Evolutionary conservation across 1,140 invertebrate genomes (phyloP), one percentile per base, ranked within the genome.

Genomic region (Saccostrea echinata): DNA sequence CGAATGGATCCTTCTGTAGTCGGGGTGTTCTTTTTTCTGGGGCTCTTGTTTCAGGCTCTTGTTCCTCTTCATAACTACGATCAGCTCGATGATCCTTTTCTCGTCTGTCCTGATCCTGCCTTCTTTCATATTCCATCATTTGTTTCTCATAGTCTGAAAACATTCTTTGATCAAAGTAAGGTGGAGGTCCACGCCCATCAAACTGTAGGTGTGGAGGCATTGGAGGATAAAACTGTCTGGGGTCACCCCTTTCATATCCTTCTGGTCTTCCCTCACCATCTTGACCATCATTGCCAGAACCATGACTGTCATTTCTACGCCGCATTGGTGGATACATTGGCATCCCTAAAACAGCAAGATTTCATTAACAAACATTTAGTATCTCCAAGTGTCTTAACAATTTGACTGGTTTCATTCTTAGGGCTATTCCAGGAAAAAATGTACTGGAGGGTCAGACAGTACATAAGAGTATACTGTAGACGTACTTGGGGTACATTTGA

Each of bases 1-100:
- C 96, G 89, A 96, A 96, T 21, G 95, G 90, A 90, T 96, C 96
- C 93, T 95, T 93, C 80, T 94, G 93, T 16, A 92, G 91, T 83
- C 92, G 71, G 6, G 92, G 88, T 80, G 88, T 90, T 76, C 84
- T 61, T 13, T 84, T 84, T 30, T 88, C 90, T 51, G 88, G 89
- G 8, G 86, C 27, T 27, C 52, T 55, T 89, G 88, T 86, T 84
- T 85, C 43, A 68, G 68, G 24, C 3, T 91, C 89, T 18, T 87
- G 86, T 64, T 93, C 92, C 33, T 91, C 89, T 71, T 92, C 90
- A 84, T 61, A 89, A 3, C 71, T 84, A 3, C 76, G 27, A 24
- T 87, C 86, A 33, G 52, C 30, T 76, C 86, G 88, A 8, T 84
- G 52, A n/a, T 91, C 88, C 52, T 57, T 84, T 30, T 88, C 71